phyloP scores from a whole-genome alignment of 2,888 invertebrate genomes.

The Halictus quadricinctus region DNA sequence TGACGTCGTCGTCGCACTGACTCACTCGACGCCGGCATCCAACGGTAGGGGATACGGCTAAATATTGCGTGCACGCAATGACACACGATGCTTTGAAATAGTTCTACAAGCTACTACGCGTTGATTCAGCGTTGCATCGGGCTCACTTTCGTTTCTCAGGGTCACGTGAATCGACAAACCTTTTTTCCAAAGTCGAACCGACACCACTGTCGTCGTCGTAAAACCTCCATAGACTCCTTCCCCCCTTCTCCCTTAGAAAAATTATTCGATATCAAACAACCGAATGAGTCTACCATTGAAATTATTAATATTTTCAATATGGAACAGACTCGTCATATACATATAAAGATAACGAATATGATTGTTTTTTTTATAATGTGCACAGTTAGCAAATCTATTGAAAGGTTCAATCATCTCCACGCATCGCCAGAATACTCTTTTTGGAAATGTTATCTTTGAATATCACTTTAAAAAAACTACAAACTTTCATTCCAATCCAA shows the following conservation, averaged over 20 bases:
- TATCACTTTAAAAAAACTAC: too few species aligned
- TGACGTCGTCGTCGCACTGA: slow-evolving; percentile 73
- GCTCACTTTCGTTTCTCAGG: slow-evolving; percentile 54
- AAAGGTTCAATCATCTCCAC: too few species aligned
- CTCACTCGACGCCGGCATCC: slow-evolving; percentile 74
- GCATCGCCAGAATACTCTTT: too few species aligned
- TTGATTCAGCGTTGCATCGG: slow-evolving; percentile 66
- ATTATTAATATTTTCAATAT: not conserved
- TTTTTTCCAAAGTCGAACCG: not conserved
- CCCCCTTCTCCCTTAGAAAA: not conserved
- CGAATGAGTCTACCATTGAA: too few species aligned
- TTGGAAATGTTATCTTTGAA: too few species aligned
- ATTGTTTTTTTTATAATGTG: too few species aligned
- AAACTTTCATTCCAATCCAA: too few species aligned
- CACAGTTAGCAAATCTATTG: not conserved
- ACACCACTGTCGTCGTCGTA: not conserved
- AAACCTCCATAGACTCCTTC: not conserved
- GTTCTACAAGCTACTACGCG: slow-evolving; percentile 67
- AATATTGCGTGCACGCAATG: slow-evolving; percentile 80
- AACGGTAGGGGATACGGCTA: slow-evolving; percentile 66
- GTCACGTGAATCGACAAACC: slow-evolving; percentile 52
- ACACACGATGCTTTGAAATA: slow-evolving; percentile 76
- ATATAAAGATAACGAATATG: not conserved
- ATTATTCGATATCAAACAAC: not conserved
- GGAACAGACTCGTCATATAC: not conserved